Evolutionary conservation across 2,113 vertebrate species (phyloP).

Genomic region (Macquaria ambigua): DNA sequence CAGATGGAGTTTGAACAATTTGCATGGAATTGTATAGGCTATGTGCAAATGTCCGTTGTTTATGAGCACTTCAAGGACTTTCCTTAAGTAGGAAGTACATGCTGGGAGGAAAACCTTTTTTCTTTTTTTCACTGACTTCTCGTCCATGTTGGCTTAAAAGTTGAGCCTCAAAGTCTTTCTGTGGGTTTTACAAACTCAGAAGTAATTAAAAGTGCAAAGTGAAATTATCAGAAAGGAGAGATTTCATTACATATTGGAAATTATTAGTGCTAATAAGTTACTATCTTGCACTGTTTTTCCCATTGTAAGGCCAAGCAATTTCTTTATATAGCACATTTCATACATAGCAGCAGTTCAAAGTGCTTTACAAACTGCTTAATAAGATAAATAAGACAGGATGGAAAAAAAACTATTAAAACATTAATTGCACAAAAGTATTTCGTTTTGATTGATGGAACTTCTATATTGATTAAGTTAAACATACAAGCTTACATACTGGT

Average conservation of each 20-base stretch:
- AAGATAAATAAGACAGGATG: neutral
- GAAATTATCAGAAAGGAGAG: neutral
- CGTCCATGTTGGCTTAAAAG: neutral
- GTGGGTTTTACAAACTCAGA: neutral
- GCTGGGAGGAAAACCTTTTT: neutral
- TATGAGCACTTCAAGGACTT: neutral
- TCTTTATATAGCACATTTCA: neutral
- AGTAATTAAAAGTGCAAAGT: neutral
- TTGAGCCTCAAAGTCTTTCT: neutral
- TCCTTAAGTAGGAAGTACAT: neutral
- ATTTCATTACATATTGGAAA: too few species aligned
- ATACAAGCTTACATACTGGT: neutral
- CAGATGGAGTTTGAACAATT: neutral
- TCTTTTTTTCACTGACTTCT: neutral
- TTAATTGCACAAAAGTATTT: neutral
- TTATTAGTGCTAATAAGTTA: neutral
- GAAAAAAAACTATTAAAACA: neutral
- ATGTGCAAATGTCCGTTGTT: neutral
- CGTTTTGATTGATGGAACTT: neutral
- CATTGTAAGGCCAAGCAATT: neutral
- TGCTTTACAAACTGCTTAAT: neutral
- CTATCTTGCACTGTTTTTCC: neutral
- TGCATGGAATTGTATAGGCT: neutral
- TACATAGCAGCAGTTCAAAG: neutral
- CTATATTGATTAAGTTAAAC: slow-evolving; percentile 19